phyloP scores from a whole-genome alignment of 2,888 invertebrate genomes.

The Acrobeloides nanus region DNA sequence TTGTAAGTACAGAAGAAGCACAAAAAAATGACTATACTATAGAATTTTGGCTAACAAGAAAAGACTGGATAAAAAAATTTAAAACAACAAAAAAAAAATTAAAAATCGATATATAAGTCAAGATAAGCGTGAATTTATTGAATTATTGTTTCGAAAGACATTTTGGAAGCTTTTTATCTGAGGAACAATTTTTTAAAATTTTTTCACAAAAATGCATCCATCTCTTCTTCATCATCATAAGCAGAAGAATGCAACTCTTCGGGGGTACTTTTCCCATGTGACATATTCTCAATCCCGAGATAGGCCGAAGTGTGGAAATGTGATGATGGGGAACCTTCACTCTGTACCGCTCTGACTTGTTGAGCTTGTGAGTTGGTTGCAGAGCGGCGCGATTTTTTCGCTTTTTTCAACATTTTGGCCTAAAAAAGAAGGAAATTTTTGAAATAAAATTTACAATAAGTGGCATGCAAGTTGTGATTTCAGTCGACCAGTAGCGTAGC shows the following conservation, averaged over 20 bases:
- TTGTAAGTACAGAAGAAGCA: too few species aligned
- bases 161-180: background rate
- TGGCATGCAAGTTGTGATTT: background rate
- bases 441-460: slow-evolving; percentile 6
- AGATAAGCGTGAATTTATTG: too few species aligned
- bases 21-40: too few species aligned
- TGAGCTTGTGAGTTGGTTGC: slow-evolving; percentile 14
- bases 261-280: slow-evolving; percentile 43
- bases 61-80: background rate
- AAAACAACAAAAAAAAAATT: background rate
- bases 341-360: slow-evolving; percentile 34
- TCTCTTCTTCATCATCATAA: slow-evolving; percentile 40
- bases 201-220: slow-evolving; percentile 40
- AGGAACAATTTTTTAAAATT: background rate
- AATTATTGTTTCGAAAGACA: background rate
- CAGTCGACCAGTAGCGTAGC: background rate
- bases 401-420: slow-evolving; percentile 99
- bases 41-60: too few species aligned
- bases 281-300: slow-evolving; percentile 26
- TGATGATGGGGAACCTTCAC: slow-evolving; percentile 34
- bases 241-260: slow-evolving; percentile 31
- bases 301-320: slow-evolving; percentile 18
- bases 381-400: slow-evolving; percentile 62
- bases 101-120: too few species aligned
- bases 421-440: slow-evolving; percentile 55